These are phyloP conservation scores for Leucoptera coffeella DNA, from an alignment of 2,888 invertebrate genomes.

Conservation along the genomic window DNA sequence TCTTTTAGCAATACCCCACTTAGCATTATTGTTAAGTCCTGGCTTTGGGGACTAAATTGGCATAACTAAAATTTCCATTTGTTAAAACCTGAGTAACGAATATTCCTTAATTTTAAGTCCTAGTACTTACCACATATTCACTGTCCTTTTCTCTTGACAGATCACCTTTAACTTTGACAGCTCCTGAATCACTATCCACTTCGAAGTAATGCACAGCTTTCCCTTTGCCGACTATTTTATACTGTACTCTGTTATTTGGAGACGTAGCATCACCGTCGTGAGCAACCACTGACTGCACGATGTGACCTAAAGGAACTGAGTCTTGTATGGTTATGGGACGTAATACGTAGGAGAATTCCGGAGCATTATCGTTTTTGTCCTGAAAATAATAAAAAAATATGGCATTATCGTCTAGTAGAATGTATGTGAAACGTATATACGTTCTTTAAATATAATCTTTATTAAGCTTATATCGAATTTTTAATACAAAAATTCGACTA, in stretches of 20 bases:
- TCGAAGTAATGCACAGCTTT: constrained; percentile 82
- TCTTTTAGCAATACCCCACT: too few relatives aligned
- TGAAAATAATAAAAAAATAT: constrained; percentile 20
- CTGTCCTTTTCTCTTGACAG: constrained; percentile 79
- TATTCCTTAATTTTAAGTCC: too few relatives aligned
- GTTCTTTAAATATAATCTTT: too few relatives aligned
- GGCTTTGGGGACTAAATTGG: too few relatives aligned
- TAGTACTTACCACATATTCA: constrained; percentile 71
- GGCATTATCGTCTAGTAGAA: too few relatives aligned
- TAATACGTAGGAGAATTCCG: constrained; percentile 77
- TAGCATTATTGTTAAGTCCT: too few relatives aligned
- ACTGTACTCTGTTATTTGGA: constrained; percentile 69
- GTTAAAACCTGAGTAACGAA: too few relatives aligned
- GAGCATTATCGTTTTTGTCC: constrained; percentile 85
- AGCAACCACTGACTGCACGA: constrained; percentile 73
- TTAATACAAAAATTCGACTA: too few relatives aligned
- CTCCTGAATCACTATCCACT: constrained; percentile 79
- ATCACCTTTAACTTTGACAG: constrained; percentile 74
- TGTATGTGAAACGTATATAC: too few relatives aligned
- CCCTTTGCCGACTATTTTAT: constrained; percentile 76
- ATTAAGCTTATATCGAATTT: too few relatives aligned
- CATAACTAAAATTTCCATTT: too few relatives aligned
- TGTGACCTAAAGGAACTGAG: constrained; percentile 73
- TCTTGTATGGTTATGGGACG: constrained; percentile 80
- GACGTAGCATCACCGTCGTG: constrained; percentile 79